phyloP scores from a whole-genome alignment of 2,113 vertebrate species.

The Opisthocomus hoazin region DNA sequence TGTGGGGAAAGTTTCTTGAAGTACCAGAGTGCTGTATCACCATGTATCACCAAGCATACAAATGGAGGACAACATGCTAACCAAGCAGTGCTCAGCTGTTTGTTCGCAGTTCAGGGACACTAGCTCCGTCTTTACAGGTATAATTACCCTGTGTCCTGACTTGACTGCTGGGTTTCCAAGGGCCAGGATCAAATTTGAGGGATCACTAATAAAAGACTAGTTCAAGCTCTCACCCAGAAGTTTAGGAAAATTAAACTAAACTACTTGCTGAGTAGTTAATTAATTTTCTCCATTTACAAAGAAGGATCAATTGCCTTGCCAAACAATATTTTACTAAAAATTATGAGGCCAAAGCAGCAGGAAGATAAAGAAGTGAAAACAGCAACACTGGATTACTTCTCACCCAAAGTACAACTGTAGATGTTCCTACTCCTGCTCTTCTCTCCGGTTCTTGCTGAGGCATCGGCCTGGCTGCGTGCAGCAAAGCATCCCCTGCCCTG shows the following conservation, averaged over 20 bases:
- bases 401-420: background rate
- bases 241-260: background rate
- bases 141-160: fast-evolving
- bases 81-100: background rate
- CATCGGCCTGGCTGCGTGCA: fast-evolving
- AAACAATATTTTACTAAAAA: background rate
- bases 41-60: background rate
- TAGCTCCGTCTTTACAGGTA: background rate
- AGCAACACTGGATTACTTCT: background rate
- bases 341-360: background rate
- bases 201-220: background rate
- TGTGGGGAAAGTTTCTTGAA: background rate
- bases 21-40: background rate
- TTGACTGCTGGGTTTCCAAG: background rate
- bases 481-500: background rate
- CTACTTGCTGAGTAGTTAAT: background rate
- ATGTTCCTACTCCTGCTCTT: background rate
- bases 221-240: background rate
- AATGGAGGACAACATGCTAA: background rate
- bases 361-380: background rate
- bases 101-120: background rate
- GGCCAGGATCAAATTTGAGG: background rate
- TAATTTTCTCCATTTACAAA: background rate
- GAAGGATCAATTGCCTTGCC: background rate
- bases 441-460: background rate